Conservation (phyloP, 2,113 vertebrate genomes). For the Tetrao urogallus region DNA sequence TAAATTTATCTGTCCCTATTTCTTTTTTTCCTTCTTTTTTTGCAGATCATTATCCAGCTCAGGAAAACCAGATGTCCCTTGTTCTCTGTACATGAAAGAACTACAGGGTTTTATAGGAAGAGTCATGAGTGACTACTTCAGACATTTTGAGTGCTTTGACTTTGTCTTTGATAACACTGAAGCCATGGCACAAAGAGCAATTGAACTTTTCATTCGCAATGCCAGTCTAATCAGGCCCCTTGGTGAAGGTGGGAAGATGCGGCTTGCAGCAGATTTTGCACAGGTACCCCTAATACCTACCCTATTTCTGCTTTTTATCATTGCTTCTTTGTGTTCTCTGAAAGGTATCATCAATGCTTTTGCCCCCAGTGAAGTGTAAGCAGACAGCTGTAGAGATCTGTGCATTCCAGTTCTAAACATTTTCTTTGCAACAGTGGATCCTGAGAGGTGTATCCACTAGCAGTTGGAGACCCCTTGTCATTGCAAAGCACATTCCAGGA, state of each 20-base stretch:
- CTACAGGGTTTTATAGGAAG: constrained; percentile 94
- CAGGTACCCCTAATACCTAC: constrained; percentile 80
- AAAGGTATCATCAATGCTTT: not conserved
- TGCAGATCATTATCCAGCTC: constrained; percentile 82
- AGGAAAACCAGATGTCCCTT: constrained; percentile 89
- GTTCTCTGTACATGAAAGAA: constrained; percentile 98
- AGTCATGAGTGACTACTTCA: constrained; percentile 94
- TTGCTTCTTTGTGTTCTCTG: not conserved
- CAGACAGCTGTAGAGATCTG: not conserved
- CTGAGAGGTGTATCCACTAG: not conserved
- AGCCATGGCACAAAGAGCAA: constrained; percentile 88
- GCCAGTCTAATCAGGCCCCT: constrained; percentile 91
- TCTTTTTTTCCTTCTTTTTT: not conserved
- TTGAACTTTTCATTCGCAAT: constrained; percentile 92
- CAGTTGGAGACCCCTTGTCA: not conserved
- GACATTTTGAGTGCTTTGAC: constrained; percentile 91
- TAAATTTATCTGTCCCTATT: constrained; percentile 7
- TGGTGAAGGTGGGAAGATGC: constrained; percentile 94
- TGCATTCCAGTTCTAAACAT: not conserved
- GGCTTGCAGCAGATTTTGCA: constrained; percentile 94
- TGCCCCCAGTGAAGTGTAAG: not conserved
- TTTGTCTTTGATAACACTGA: constrained; percentile 94
- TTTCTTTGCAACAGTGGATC: not conserved
- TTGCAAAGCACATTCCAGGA: not conserved
- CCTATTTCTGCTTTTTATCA: not conserved